These are phyloP conservation scores for Lanius ludovicianus DNA, from an alignment of 2,113 vertebrate genomes.

Conservation along the genomic window DNA sequence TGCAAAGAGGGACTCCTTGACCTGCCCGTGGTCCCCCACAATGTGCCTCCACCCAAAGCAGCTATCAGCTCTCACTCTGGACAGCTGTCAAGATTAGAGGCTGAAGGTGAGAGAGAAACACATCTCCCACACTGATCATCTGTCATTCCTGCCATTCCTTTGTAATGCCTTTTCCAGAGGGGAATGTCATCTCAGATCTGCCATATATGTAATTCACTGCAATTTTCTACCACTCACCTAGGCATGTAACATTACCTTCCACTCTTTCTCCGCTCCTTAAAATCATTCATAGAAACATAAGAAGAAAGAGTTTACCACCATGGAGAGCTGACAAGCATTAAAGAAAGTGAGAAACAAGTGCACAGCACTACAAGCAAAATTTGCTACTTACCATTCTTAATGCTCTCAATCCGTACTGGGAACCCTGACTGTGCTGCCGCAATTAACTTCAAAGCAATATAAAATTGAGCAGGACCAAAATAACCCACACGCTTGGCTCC, in stretches of 20 bases:
- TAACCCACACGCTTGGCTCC: slow-evolving; percentile 90
- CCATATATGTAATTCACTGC: neutral
- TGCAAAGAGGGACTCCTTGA: neutral
- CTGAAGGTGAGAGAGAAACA: neutral
- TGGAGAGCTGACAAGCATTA: neutral
- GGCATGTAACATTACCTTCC: neutral
- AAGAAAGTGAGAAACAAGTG: neutral
- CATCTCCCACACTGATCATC: neutral
- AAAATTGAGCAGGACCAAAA: slow-evolving; percentile 92
- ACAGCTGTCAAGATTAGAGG: neutral
- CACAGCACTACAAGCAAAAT: neutral
- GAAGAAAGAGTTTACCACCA: neutral
- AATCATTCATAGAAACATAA: neutral
- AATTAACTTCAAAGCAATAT: slow-evolving; percentile 91
- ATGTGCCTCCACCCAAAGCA: neutral
- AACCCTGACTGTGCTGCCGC: slow-evolving; percentile 88
- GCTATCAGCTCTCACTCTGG: neutral
- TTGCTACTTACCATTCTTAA: slow-evolving; percentile 85
- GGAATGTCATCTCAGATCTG: neutral
- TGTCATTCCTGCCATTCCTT: neutral
- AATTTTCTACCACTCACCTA: neutral
- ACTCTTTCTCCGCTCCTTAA: neutral
- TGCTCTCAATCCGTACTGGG: slow-evolving; percentile 87
- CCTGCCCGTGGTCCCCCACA: neutral
- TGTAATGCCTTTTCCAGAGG: neutral